phyloP scores from a whole-genome alignment of 2,888 invertebrate species.

The Quadroppia sp. region DNA sequence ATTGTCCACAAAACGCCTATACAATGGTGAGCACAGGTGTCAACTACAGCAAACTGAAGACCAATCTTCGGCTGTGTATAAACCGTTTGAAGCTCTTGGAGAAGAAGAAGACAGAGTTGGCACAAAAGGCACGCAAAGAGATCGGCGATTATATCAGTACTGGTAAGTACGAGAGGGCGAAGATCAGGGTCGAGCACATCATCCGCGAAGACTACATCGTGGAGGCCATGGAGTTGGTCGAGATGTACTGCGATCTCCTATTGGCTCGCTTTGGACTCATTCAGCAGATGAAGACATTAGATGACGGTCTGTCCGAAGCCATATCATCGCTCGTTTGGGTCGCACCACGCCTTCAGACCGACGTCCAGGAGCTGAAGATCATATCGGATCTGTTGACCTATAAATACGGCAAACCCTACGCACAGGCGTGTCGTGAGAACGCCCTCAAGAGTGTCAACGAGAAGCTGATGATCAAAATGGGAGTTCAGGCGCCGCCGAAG shows the following conservation, averaged over 20 bases:
- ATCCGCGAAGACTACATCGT: slow-evolving; percentile 98
- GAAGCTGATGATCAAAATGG: slow-evolving; percentile 79
- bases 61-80: slow-evolving; percentile 84
- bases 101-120: slow-evolving; percentile 95
- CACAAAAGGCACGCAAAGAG: slow-evolving; percentile 92
- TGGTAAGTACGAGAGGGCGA: slow-evolving; percentile 64
- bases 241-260: slow-evolving; percentile 98
- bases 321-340: slow-evolving; percentile 97
- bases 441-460: slow-evolving; percentile 76
- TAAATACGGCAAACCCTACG: slow-evolving; percentile 92
- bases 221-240: slow-evolving; percentile 97
- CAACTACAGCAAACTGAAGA: slow-evolving; percentile 92
- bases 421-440: slow-evolving; percentile 79
- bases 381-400: slow-evolving; percentile 80
- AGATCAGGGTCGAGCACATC: slow-evolving; percentile 96
- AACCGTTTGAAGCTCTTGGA: slow-evolving; percentile 90
- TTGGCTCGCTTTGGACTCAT: slow-evolving; percentile 93
- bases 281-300: slow-evolving; percentile 87
- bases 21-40: slow-evolving; percentile 54
- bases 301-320: slow-evolving; percentile 91
- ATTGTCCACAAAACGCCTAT: no score
- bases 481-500: slow-evolving; percentile 91
- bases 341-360: slow-evolving; percentile 72
- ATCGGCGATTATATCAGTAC: slow-evolving; percentile 86
- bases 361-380: slow-evolving; percentile 65